Conservation (phyloP, 2,797 vertebrate species). For the Sorex maritimensis region DNA sequence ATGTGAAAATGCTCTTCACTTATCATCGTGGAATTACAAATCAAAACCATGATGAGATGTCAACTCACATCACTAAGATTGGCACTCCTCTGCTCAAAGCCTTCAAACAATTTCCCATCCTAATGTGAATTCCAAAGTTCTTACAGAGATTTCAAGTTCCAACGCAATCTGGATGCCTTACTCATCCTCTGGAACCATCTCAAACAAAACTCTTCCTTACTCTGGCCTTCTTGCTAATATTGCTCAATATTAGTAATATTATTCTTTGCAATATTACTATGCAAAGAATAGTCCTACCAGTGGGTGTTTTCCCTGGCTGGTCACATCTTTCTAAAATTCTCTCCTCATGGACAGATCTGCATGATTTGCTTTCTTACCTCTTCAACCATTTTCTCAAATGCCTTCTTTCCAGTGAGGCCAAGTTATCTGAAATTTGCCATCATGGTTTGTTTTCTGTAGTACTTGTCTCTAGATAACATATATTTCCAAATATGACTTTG, state of each 20-base stretch:
- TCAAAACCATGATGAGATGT: too few relatives aligned
- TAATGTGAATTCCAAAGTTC: too few relatives aligned
- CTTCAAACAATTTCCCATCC: too few relatives aligned
- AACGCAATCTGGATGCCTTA: too few relatives aligned
- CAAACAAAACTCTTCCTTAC: not conserved
- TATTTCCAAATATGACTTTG: too few relatives aligned
- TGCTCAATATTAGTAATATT: not conserved
- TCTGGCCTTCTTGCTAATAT: not conserved
- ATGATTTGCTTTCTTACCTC: not conserved
- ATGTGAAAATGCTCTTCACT: too few relatives aligned
- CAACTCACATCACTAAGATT: too few relatives aligned
- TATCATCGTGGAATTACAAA: too few relatives aligned
- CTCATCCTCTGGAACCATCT: not conserved
- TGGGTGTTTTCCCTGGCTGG: not conserved
- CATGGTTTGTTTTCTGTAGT: not conserved
- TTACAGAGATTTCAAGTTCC: too few relatives aligned
- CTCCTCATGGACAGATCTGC: not conserved
- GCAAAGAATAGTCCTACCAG: not conserved
- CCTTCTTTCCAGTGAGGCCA: not conserved
- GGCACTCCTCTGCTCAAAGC: conserved; percentile 21
- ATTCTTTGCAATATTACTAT: not conserved
- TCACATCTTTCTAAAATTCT: not conserved
- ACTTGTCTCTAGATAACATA: not conserved
- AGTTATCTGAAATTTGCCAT: not conserved
- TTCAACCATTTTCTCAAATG: not conserved